Percentiles rank a stretch among this genome's conserved stretches.
Evolutionary conservation across 92 coral and sea anemone genomes (phyloP).

Genomic region (Chrysogorgia sp.): DNA sequence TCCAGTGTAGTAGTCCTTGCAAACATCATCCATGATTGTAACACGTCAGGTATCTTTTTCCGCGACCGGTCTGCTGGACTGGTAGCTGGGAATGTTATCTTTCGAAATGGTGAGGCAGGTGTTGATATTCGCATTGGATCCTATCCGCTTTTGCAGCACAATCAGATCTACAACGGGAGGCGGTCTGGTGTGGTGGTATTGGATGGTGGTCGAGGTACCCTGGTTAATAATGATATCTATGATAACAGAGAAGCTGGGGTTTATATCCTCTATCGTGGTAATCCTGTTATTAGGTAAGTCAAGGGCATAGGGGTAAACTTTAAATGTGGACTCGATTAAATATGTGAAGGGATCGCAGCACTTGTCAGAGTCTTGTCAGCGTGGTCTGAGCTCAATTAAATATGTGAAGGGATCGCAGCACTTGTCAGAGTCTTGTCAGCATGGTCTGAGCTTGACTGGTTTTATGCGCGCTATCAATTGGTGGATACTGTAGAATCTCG

Average conservation of each 20-base stretch:
- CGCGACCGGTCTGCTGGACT: constrained; percentile 89
- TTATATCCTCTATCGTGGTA: constrained; percentile 83
- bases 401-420: too few relatives aligned
- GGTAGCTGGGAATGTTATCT: constrained; percentile 92
- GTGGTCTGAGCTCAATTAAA: too few relatives aligned
- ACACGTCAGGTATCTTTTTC: constrained; percentile 88
- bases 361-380: too few relatives aligned
- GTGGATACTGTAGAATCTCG: too few relatives aligned
- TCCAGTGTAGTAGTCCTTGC: constrained; percentile 79
- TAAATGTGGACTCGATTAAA: too few relatives aligned
- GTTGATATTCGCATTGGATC: constrained; percentile 93
- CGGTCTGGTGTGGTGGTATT: constrained; percentile 89
- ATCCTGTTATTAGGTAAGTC: constrained; percentile 83
- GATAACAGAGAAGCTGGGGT: constrained; percentile 96
- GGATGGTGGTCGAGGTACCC: constrained; percentile 88
- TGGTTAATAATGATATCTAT: constrained; percentile 88
- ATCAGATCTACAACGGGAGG: constrained; percentile 83
- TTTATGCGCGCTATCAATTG: too few relatives aligned
- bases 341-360: too few relatives aligned
- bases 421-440: too few relatives aligned
- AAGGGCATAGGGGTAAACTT: too few relatives aligned
- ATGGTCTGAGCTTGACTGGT: too few relatives aligned
- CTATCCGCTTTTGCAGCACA: constrained; percentile 94
- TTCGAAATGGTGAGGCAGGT: constrained; percentile 85
- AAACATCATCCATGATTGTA: constrained; percentile 86